Evolutionary conservation across 2,113 vertebrate species (phyloP).

Genomic region (Galemys pyrenaicus): DNA sequence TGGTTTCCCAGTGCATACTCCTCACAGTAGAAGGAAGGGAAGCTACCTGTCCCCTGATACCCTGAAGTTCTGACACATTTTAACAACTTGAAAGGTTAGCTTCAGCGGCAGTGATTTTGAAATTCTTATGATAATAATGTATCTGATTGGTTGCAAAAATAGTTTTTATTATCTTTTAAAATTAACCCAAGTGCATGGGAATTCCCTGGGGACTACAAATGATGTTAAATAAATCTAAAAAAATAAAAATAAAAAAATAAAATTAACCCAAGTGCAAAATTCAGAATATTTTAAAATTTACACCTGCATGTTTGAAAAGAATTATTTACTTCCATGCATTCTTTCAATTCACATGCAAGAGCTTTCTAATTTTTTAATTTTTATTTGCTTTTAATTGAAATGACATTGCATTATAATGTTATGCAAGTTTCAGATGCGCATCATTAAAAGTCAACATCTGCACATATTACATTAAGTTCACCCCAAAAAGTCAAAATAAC

Average conservation of each 20-base stretch:
- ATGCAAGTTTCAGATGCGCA: no score
- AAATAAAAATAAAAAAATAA: no score
- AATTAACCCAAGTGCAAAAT: neutral
- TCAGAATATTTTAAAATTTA: neutral
- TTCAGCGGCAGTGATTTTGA: neutral
- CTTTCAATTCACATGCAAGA: neutral
- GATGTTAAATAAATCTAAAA: no score
- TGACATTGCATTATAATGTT: no score
- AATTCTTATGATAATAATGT: neutral
- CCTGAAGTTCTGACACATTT: neutral
- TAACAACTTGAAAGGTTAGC: neutral
- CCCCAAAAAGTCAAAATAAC: neutral
- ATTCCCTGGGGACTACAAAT: no score
- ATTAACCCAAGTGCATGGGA: neutral
- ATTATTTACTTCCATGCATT: neutral
- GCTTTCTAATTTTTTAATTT: neutral
- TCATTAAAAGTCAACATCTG: no score
- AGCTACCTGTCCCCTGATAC: neutral
- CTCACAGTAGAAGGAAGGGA: neutral
- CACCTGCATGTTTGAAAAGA: slow-evolving; percentile 14
- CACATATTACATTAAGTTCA: no score
- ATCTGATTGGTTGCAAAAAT: neutral
- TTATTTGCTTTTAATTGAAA: neutral
- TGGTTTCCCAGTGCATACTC: neutral
- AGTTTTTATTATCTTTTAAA: neutral